phyloP scores from a whole-genome alignment of 2,888 invertebrate species.

The Caenorhabditis parvicauda region DNA sequence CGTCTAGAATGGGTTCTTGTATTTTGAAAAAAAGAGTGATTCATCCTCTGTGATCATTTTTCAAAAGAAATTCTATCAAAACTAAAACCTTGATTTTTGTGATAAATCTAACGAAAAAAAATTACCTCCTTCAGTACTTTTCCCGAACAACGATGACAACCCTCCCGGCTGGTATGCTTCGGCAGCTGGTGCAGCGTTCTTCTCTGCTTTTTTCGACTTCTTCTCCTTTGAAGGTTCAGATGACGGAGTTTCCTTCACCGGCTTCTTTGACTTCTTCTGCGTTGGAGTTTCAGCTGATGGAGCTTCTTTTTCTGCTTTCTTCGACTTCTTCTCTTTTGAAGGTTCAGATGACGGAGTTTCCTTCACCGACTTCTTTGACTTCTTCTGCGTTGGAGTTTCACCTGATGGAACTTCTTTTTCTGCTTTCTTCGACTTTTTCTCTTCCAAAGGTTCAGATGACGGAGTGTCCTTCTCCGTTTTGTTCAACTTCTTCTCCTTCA shows the following conservation, averaged over 20 bases:
- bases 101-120: too few relatives aligned
- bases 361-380: neutral
- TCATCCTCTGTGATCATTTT: too few relatives aligned
- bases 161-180: conserved; percentile 25
- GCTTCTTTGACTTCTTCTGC: conserved; percentile 6
- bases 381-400: neutral
- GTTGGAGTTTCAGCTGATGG: neutral
- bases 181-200: neutral
- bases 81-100: neutral
- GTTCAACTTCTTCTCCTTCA: neutral
- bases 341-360: too few relatives aligned
- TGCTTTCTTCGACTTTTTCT: neutral
- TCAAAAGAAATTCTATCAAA: too few relatives aligned
- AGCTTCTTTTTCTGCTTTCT: conserved; percentile 11
- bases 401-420: conserved; percentile 1
- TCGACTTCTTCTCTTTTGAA: conserved; percentile 10
- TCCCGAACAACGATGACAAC: conserved; percentile 30
- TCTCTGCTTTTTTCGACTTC: conserved; percentile 16
- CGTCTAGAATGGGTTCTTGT: too few relatives aligned
- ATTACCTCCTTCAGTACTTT: conserved; percentile 7
- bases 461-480: neutral
- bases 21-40: too few relatives aligned
- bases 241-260: neutral
- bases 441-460: neutral
- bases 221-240: conserved; percentile 1